Evolutionary conservation across 2,888 invertebrate species (phyloP).

Genomic region (Xylophagus ater): DNA sequence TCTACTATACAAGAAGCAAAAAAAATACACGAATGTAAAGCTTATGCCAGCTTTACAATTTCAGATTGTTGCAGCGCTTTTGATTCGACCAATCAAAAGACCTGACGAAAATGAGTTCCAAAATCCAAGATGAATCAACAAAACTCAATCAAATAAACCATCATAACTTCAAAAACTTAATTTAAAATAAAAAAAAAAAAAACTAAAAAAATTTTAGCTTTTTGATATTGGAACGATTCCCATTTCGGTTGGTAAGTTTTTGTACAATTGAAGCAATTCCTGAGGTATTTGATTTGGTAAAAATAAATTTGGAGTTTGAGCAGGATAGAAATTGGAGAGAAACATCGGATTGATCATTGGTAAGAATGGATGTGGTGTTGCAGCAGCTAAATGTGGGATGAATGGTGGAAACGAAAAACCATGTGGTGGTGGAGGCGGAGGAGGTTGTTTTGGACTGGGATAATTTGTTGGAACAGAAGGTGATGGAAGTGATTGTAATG

Average conservation of each 20-base stretch:
- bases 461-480: slow-evolving; percentile 7
- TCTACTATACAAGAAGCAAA: no score
- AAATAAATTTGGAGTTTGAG: slow-evolving; percentile 15
- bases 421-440: slow-evolving; percentile 11
- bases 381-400: slow-evolving; percentile 12
- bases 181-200: no score
- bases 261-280: slow-evolving; percentile 18
- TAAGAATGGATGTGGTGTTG: slow-evolving; percentile 15
- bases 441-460: slow-evolving; percentile 11
- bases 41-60: no score
- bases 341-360: slow-evolving; percentile 18
- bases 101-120: no score
- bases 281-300: slow-evolving; percentile 15
- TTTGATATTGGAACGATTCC: slow-evolving; percentile 19
- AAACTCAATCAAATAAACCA: no score
- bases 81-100: no score
- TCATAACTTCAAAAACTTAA: no score
- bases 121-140: no score
- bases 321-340: slow-evolving; percentile 16
- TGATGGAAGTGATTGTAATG: slow-evolving; percentile 4
- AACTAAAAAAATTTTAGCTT: slow-evolving; percentile 16
- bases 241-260: slow-evolving; percentile 17
- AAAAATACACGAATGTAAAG: no score
- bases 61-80: no score
- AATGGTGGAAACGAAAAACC: slow-evolving; percentile 15